Evolutionary conservation across 2,797 vertebrate genomes (phyloP), one percentile per base, ranked within the genome.

Genomic region (Mycteria americana): DNA sequence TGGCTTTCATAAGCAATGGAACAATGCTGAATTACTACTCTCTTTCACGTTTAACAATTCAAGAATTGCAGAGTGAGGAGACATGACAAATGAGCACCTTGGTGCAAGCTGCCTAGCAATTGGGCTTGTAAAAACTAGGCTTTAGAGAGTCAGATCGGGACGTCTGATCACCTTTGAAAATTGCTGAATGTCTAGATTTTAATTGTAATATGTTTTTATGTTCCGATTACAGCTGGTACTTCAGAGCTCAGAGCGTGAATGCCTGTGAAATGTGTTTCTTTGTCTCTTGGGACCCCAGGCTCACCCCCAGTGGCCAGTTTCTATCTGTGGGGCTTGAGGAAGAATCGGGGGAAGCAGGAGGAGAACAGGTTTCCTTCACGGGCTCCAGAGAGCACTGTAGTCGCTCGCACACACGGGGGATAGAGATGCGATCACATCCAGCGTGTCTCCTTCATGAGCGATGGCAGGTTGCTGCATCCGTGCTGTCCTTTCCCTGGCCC

Each of bases 91-190:
- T 91, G 84, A 94, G 74, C 93, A 95, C 73, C 48, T 59, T 68
- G 79, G 75, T 85, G 86, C 75, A 87, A 94, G 70, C 76, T 93
- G 75, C 60, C 85, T 82, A 91, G 77, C 85, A 95, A 83, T 84
- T 95, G 84, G 79, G 41, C 37, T 80, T 90, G 73, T 96, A 93
- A 94, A 92, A 95, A 76, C 48, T n/a, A 21, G 18, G 41, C 84
- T 89, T 91, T 74, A 41, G 62, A 4, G 7, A 77, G 75, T 97
- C 73, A 27, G 65, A 75, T 62, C 4, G 7, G 67, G 88, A 76
- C 92, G 54, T 91, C 92, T 94, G 77, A 92, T 95, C 54, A 53
- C 69, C 82, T 92, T 89, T 81, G 87, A 88, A 95, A 96, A 93
- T 90, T 70, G 63, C 78, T 62, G 51, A 77, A 85, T 73, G 89